A percentile compares a stretch with the other conserved stretches of the same genome.
Conservation (phyloP, 2,888 invertebrate genomes). For the Mesopsocus fuscifrons region DNA sequence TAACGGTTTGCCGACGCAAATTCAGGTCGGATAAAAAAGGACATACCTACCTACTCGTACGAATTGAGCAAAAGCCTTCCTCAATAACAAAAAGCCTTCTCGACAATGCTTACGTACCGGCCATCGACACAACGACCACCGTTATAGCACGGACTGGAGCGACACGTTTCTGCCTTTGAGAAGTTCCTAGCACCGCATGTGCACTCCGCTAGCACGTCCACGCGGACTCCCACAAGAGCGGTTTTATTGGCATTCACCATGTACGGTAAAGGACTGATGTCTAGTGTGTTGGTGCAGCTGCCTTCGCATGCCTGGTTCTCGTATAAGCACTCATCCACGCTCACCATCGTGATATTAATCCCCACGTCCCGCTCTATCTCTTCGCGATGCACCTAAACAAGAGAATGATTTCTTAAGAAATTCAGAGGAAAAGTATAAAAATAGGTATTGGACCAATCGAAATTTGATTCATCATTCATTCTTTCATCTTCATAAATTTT, state of each 20-base stretch:
- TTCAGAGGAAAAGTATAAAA: background rate
- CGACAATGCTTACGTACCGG: too few relatives aligned
- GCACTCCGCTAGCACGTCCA: slow-evolving; percentile 81
- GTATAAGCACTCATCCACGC: slow-evolving; percentile 89
- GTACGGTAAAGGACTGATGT: slow-evolving; percentile 74
- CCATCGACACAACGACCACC: slow-evolving; percentile 91
- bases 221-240: slow-evolving; percentile 85
- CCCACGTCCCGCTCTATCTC: slow-evolving; percentile 83
- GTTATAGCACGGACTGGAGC: slow-evolving; percentile 81
- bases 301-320: slow-evolving; percentile 92
- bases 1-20: too few relatives aligned
- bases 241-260: slow-evolving; percentile 97
- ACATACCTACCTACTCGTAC: too few relatives aligned
- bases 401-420: background rate
- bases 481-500: too few relatives aligned
- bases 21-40: too few relatives aligned
- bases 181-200: slow-evolving; percentile 88
- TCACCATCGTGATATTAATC: slow-evolving; percentile 92
- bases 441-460: too few relatives aligned
- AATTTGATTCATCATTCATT: too few relatives aligned
- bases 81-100: too few relatives aligned
- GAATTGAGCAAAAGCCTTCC: too few relatives aligned
- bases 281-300: slow-evolving; percentile 83
- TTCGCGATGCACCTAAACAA: slow-evolving; percentile 13
- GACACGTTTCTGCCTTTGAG: slow-evolving; percentile 65